Base-by-base conservation (phyloP, 2,888 invertebrate genomes). In the Mesorhabditis sp. region DNA sequence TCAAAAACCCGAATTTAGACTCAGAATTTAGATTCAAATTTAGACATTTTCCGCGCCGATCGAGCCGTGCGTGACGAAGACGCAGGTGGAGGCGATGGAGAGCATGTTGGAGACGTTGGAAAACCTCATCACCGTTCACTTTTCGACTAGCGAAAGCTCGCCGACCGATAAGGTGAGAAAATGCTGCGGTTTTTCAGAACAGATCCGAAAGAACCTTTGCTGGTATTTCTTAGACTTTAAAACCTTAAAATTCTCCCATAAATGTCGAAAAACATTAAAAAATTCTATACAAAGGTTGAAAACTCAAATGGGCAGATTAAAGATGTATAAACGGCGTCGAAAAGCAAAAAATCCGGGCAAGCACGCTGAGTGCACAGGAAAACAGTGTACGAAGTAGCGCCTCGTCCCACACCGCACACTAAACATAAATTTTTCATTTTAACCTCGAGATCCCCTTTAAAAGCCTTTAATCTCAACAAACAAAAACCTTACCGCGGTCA, bases 101-200 rank as follows among this genome's bases (percentile, higher is more conserved):
- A 69, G 72, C 15, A 82, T 85, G 73, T 72, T 85, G 45, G 85
- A 85, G 68, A 81, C 78, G 4, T 75, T 85, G 50, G 84, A 84
- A 71, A 83, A 83, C 68, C 74, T 83, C 61, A 82, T 83, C 67
- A 84, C 84, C 4, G 84, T 85, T 28, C 85, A 85, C 72, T 85
- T 83, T 69, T 82, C 85, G n/a, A 85, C 84, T 6, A 82, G 78
- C 64, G 83, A 84, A 71, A 76, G 78, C 65, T 74, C 82, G 10
- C 81, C 83, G 44, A 76, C 79, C 7, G 80, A 81, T 67, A 83
- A 82, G 74, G 83, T 83, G 42, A 43, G 50, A 44, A 43, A 42
- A 28, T 28, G 28, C 28, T 28, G 28, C 28, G 28, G 28, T 28
- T 28, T 28, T 28, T 28, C 28, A 28, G 28, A 28, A 28, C 28